Base-by-base conservation (phyloP, 2,113 vertebrate genomes). In the Triplophysa rosa region DNA sequence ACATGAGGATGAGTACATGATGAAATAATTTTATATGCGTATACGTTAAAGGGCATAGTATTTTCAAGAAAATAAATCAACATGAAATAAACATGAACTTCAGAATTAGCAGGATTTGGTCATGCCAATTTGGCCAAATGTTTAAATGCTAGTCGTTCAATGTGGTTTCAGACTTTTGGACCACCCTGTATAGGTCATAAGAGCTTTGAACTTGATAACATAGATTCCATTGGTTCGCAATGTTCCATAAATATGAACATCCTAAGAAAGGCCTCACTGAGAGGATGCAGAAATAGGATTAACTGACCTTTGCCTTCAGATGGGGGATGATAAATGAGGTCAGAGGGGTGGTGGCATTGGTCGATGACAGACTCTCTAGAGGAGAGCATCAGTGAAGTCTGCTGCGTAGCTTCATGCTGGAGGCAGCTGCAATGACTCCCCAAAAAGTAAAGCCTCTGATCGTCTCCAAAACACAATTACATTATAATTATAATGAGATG, bases 271-370 rank as follows among this genome's bases (percentile, higher is more conserved):
- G 63, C 73, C 62, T 66, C 14, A 21, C 13, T 61, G 29, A 56
- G 45, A 78, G 29, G 64, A 69, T 61, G 23, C 21, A 71, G 40
- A 45, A 80, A 83, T 67, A 56, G 66, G 19, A 37, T 59, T 72
- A 1, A 12, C 14, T 76, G 82, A 83, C 66, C 78, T 80, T 24
- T 4, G 29, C 42, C 26, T 77, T 77, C 23, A 29, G 26, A 42
- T n/a, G 56, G 40, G 17, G 10, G 71, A 62, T 61, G 54, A 80
- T 72, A 24, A 84, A 72, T 67, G 63, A 80, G 64, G 67, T 68
- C 52, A 67, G 61, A 80, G 37, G 67, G 67, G 54, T 23, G 80
- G 52, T 67, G 78, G 62, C 62, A 80, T 62, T 21, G 21, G 62
- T 49, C 37, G 73, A 62, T 78, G 73, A 72, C 67, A 84, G 23